Evolutionary conservation across 2,888 invertebrate species (phyloP), one percentile per base, ranked within the genome.

Genomic region (Acrocera orbiculus): DNA sequence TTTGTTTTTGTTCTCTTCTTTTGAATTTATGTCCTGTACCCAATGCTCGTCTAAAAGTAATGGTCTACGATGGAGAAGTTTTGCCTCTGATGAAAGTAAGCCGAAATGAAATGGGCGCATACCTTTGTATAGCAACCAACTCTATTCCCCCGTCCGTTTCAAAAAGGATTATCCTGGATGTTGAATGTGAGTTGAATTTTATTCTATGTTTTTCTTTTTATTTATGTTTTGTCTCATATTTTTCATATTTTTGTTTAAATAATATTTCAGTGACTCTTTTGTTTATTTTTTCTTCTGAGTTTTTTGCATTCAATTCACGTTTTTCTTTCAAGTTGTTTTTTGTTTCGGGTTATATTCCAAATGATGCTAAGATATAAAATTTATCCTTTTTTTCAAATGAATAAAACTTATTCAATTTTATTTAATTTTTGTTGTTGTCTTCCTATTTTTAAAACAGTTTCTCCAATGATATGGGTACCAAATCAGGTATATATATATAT

Each of bases 381-480:
- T 7, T 8, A 19, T 19, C 19, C 19, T 19, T 19, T 19, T 8
- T 7, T 4, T 6, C 22, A 22, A 4, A 8, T 22, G 22, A 10
- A 6, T 7, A 10, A 22, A 10, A 22, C 8, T 4, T 22, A 8
- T 22, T 8, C 5, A 6, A 19, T 19, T 19, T 19, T 11, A 10
- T 25, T 25, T 11, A n/a, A 6, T 5, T 25, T 6, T 25, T 3
- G 6, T 15, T 11, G 5, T 11, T 7, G 26, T 26, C 5, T 27
- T 28, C 16, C 17, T 28, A 23, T 28, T 11, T 32, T 28, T 34
- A 27, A 30, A 25, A 16, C 65, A 89, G 89, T 89, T 65, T 80
- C 83, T 1, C 89, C 89, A 32, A 85, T 87, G 82, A 86, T 89
- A 54, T 87, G 83, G 80, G 86, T 89, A 43, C 86, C 87, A 35